Evolutionary conservation across 2,797 vertebrate genomes (phyloP), one percentile per base, ranked within the genome.

Genomic region (Eurystomus glaucurus): DNA sequence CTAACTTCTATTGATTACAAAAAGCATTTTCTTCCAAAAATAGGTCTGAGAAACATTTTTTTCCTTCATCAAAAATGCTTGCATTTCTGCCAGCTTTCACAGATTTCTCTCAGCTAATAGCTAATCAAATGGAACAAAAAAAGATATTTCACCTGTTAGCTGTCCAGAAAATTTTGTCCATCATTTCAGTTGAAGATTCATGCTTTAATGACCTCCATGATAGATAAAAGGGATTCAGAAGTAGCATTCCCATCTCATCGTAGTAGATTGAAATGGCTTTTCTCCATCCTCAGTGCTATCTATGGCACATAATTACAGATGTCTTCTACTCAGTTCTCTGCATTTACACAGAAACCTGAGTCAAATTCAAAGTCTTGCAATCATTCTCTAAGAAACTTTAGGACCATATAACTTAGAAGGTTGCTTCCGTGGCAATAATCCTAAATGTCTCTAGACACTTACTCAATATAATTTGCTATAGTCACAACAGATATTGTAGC

Each of bases 161-260:
- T 65, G 16, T 75, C 31, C 18, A 71, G 50, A 91, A 77, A 23
- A 76, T 46, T 76, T 57, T 64, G 21, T 68, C 79, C 61, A 50
- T 81, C 10, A 41, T 84, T 84, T 84, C 33, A 39, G 11, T 6
- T 74, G n/a, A 78, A 85, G 23, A 92, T 76, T 89, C 66, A 87
- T 58, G 29, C 14, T 74, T 91, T 87, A 87, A 62, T 70, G 58
- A 66, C n/a, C 16, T 25, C 43, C 29, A 72, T 3, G 1, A 35
- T 48, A 33, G 33, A 52, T 33, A 15, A 91, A 88, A 23, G 17
- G 14, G 7, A 70, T 65, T 91, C 43, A 50, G 55, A 93, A 70
- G 19, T n/a, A 86, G 9, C 26, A 75, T 43, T n/a, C 2, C 10
- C 23, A n/a, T 41, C 48, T 37, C 65, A 43, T 12, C 0, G 0